Evolutionary conservation across 2,113 vertebrate species (phyloP).

Genomic region (Pseudopodoces humilis): DNA sequence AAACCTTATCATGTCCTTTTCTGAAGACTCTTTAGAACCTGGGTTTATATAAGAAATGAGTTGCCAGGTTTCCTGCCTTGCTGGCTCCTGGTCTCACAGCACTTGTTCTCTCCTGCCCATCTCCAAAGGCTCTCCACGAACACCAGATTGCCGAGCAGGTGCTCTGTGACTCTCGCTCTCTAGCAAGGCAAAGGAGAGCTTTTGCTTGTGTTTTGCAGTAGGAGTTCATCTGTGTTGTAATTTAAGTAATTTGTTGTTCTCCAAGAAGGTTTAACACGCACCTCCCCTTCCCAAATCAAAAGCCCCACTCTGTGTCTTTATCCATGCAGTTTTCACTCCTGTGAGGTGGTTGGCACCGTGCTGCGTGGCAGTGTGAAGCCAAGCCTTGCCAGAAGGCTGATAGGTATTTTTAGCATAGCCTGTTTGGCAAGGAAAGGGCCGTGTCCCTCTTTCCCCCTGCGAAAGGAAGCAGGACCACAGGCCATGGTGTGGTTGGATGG

Average conservation of each 20-base stretch:
- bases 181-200: not conserved
- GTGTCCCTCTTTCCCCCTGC: not conserved
- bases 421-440: constrained; percentile 5
- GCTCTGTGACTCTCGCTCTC: not conserved
- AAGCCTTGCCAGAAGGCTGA: not conserved
- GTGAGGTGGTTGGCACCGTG: not conserved
- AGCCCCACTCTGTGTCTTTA: not conserved
- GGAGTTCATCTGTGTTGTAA: not conserved
- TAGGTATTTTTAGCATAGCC: constrained; percentile 50
- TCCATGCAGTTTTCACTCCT: not conserved
- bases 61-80: not conserved
- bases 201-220: constrained; percentile 8
- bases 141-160: constrained; percentile 50
- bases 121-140: not conserved
- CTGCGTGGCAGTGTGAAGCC: not conserved
- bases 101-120: not conserved
- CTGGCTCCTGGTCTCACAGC: not conserved
- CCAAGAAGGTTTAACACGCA: not conserved
- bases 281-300: not conserved
- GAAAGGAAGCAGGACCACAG: not conserved
- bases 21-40: not conserved
- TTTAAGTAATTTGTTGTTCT: not conserved
- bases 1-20: not conserved
- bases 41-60: not conserved
- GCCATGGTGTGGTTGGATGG: not conserved